A percentile compares a stretch with the other conserved stretches of the same genome.
Evolutionary conservation across 2,888 invertebrate species (phyloP).

Genomic region (Caenorhabditis wallacei): DNA sequence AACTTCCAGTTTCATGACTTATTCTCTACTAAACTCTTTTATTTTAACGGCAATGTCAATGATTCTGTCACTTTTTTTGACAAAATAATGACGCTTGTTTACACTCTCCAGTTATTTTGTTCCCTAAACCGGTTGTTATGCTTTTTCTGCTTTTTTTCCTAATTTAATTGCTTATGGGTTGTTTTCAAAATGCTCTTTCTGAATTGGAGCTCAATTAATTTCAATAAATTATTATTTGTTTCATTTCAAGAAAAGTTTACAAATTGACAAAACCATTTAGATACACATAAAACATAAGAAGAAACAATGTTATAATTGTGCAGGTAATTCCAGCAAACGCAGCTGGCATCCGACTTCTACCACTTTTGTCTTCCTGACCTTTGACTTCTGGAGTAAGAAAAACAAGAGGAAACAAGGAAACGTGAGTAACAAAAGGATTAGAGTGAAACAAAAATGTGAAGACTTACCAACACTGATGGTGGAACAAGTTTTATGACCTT

Average conservation of each 20-base stretch:
- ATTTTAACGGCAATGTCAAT: slow-evolving; percentile 19
- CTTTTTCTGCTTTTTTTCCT: slow-evolving; percentile 26
- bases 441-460: slow-evolving; percentile 2
- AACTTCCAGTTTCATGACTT: slow-evolving; percentile 42
- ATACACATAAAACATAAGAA: slow-evolving; percentile 57
- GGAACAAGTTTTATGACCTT: slow-evolving; percentile 58
- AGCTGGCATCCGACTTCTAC: slow-evolving; percentile 39
- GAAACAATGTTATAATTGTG: slow-evolving; percentile 47
- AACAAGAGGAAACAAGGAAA: background rate
- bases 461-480: slow-evolving; percentile 60
- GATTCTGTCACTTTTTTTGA: slow-evolving; percentile 46
- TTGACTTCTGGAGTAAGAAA: slow-evolving; percentile 58
- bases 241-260: background rate
- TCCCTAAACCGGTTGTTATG: slow-evolving; percentile 54
- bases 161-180: slow-evolving; percentile 59
- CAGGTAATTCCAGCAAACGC: slow-evolving; percentile 50
- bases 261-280: slow-evolving; percentile 61
- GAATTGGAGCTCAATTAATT: slow-evolving; percentile 42
- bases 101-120: slow-evolving; percentile 52
- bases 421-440: slow-evolving; percentile 26
- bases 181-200: slow-evolving; percentile 45
- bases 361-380: slow-evolving; percentile 57
- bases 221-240: slow-evolving; percentile 24
- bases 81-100: slow-evolving; percentile 54
- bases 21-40: background rate